Conservation (phyloP, 2,797 vertebrate genomes). For the Arnoldichthys spilopterus region DNA sequence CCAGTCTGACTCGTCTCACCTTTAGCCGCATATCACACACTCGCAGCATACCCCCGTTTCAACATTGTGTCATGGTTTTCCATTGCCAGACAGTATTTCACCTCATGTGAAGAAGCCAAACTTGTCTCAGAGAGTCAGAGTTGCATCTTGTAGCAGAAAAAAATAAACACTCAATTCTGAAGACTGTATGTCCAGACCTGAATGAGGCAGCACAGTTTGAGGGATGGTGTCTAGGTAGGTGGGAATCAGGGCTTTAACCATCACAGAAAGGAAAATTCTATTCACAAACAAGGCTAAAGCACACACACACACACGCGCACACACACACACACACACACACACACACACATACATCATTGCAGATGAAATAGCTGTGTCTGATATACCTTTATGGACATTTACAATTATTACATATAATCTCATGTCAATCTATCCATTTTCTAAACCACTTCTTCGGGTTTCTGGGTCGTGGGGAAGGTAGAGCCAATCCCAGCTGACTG, state of each 20-base stretch:
- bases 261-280: constrained; percentile 1
- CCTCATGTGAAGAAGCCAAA: constrained; percentile 47
- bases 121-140: constrained; percentile 29
- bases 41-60: constrained; percentile 49
- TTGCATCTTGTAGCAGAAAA: constrained; percentile 22
- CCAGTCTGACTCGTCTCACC: constrained; percentile 43
- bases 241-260: neutral
- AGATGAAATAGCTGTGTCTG: neutral
- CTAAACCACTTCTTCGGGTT: too few relatives aligned
- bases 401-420: too few relatives aligned
- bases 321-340: neutral
- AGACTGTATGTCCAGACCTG: constrained; percentile 16
- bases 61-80: constrained; percentile 50
- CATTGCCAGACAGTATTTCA: constrained; percentile 46
- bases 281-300: constrained; percentile 17
- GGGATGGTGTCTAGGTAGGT: constrained; percentile 9
- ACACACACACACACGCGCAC: neutral
- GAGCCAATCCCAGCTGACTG: too few relatives aligned
- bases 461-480: too few relatives aligned
- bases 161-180: constrained; percentile 39
- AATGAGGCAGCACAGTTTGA: constrained; percentile 8
- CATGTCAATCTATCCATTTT: too few relatives aligned
- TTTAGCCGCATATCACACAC: constrained; percentile 52
- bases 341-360: neutral
- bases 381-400: too few relatives aligned